Conservation (phyloP, 2,113 vertebrate species). For the Hirundichthys speculiger region DNA sequence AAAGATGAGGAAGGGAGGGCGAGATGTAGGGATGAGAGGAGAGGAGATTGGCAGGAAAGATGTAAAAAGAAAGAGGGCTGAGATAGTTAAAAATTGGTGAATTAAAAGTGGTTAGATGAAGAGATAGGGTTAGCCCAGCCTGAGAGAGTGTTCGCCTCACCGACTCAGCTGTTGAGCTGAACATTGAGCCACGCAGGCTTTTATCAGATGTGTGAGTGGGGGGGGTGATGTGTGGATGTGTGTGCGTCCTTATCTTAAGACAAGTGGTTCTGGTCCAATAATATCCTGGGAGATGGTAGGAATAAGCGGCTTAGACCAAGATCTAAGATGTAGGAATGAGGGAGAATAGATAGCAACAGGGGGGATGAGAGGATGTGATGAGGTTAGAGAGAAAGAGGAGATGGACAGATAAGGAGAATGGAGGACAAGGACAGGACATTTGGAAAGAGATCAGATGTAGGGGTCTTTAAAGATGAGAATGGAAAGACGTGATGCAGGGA, state of each 20-base stretch:
- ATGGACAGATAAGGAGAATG: slow-evolving; percentile 58
- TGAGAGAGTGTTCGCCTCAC: slow-evolving; percentile 43
- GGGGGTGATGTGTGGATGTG: slow-evolving; percentile 52
- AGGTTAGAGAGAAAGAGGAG: slow-evolving; percentile 51
- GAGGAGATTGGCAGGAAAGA: slow-evolving; percentile 65
- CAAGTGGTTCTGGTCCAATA: slow-evolving; percentile 83
- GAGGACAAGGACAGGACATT: slow-evolving; percentile 63
- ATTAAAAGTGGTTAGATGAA: slow-evolving; percentile 70
- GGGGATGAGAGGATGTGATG: slow-evolving; percentile 68
- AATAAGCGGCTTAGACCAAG: slow-evolving; percentile 77
- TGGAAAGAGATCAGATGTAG: slow-evolving; percentile 60
- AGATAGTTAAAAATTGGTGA: slow-evolving; percentile 62
- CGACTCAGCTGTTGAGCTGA: slow-evolving; percentile 61
- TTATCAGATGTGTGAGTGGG: slow-evolving; percentile 77
- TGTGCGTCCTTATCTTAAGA: slow-evolving; percentile 79
- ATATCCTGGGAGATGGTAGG: slow-evolving; percentile 78
- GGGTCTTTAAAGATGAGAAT: slow-evolving; percentile 46
- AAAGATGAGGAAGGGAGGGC: slow-evolving; percentile 32
- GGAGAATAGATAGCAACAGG: slow-evolving; percentile 58
- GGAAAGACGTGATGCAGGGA: slow-evolving; percentile 56
- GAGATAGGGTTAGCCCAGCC: slow-evolving; percentile 51
- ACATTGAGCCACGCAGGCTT: slow-evolving; percentile 66
- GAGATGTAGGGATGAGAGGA: slow-evolving; percentile 57
- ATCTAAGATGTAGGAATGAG: slow-evolving; percentile 68
- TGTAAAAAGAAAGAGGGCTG: slow-evolving; percentile 52